Evolutionary conservation across 2,113 vertebrate genomes (phyloP).

Genomic region (Pachyramphus minor): DNA sequence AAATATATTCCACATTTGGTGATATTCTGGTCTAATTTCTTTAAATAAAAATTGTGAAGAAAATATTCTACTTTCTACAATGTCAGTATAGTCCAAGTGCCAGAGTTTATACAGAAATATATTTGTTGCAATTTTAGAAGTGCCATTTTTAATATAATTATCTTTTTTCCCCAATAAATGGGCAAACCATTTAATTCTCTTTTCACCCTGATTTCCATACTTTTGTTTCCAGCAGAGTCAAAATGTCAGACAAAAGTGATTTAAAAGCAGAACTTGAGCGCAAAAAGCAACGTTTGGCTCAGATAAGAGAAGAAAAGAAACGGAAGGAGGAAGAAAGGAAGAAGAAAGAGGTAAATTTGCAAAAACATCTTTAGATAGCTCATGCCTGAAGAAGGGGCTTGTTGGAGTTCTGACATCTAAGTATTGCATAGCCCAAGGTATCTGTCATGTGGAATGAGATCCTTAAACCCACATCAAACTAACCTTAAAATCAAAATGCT

Average conservation of each 20-base stretch:
- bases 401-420: background rate
- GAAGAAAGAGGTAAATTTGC: conserved; percentile 89
- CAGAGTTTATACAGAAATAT: background rate
- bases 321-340: conserved; percentile 98
- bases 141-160: background rate
- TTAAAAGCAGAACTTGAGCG: conserved; percentile 97
- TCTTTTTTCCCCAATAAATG: background rate
- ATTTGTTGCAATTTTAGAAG: background rate
- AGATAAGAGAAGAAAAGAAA: conserved; percentile 98
- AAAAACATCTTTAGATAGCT: background rate
- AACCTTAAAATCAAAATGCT: conserved; percentile 6
- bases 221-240: conserved; percentile 61
- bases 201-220: background rate
- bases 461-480: background rate
- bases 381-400: background rate
- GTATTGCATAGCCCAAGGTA: background rate
- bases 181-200: background rate
- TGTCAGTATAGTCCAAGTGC: background rate
- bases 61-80: background rate
- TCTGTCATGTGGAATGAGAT: background rate
- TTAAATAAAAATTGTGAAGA: background rate
- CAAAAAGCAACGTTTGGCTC: conserved; percentile 96
- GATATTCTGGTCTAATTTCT: background rate
- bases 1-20: background rate
- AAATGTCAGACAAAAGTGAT: conserved; percentile 98